Base-by-base conservation (phyloP, 2,888 invertebrate species). In the Papilio elwesi region DNA sequence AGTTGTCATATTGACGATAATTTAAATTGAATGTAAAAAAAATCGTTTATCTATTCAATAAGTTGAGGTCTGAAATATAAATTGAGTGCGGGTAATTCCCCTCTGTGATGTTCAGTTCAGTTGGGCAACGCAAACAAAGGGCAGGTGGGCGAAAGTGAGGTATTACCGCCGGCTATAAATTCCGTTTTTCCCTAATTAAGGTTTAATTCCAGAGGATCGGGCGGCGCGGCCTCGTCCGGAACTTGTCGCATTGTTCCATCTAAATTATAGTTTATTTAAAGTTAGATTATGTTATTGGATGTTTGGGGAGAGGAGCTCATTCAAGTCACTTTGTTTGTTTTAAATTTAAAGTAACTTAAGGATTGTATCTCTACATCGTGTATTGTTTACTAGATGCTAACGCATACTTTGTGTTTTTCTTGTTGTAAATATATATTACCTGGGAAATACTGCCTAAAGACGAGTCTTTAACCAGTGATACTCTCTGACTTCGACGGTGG, bases 151-250 rank as follows among this genome's bases (percentile, higher is more conserved):
- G 79, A 80, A 76, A 73, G 81, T 79, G 83, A 86, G 88, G 85
- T 83, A 88, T 88, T 85, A 82, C 86, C 82, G 78, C 78, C 79
- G 81, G 86, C 87, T 83, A 91, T 92, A 92, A 92, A 92, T 92
- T 90, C 89, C 85, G 89, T 91, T 92, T 92, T 92, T 90, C 90
- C 90, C 91, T 92, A 92, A 92, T 92, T 92, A 92, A 91, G 89
- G 88, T 86, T 88, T 90, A 89, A 90, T 89, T 89, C 88, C 83
- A 79, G 77, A 68, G 78, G 63, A 70, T 67, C 64, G 73, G 75
- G 75, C 75, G 72, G 64, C 77, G 70, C 75, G 70, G 67, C 75
- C 68, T 43, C 67, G 43, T 69, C 69, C 69, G 66, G 73, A 70
- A 70, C 76, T 74, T 76, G 76, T 78, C 78, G 70, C 71, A 73